phyloP scores from a whole-genome alignment of 30 jellyfish, hydroid and myxozoan genomes.

The Nemopilema nomurai region DNA sequence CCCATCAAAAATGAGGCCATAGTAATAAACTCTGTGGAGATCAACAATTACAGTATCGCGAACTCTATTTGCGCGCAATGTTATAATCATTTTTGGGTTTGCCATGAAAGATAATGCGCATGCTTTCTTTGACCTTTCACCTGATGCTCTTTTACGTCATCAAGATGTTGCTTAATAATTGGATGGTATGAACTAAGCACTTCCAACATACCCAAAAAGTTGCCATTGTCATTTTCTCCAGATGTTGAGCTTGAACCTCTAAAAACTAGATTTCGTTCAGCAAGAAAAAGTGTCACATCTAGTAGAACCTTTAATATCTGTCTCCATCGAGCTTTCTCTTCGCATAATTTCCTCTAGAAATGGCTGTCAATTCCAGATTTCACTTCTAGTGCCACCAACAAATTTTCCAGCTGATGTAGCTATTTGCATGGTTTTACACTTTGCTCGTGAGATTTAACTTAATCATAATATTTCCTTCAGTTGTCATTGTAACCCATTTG shows the following conservation, averaged over 20 bases:
- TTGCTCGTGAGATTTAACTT: not conserved
- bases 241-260: not conserved
- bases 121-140: not conserved
- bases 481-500: conserved; percentile 4
- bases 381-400: not conserved
- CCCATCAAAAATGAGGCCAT: conserved; percentile 6
- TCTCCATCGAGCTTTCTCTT: not conserved
- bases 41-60: too few relatives aligned
- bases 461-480: not conserved
- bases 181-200: not conserved
- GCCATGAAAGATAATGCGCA: conserved; percentile 6
- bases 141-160: not conserved
- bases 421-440: not conserved
- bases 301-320: not conserved
- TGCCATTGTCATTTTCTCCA: not conserved
- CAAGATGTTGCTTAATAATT: not conserved
- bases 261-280: not conserved
- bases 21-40: not conserved
- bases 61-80: conserved; percentile 2
- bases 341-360: not conserved
- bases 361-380: not conserved
- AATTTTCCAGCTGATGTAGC: not conserved
- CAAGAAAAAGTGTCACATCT: not conserved
- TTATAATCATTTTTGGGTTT: not conserved
- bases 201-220: not conserved